These are phyloP conservation scores for Bellardia bayeri DNA, from an alignment of 2,888 invertebrate species.

Conservation along the genomic window DNA sequence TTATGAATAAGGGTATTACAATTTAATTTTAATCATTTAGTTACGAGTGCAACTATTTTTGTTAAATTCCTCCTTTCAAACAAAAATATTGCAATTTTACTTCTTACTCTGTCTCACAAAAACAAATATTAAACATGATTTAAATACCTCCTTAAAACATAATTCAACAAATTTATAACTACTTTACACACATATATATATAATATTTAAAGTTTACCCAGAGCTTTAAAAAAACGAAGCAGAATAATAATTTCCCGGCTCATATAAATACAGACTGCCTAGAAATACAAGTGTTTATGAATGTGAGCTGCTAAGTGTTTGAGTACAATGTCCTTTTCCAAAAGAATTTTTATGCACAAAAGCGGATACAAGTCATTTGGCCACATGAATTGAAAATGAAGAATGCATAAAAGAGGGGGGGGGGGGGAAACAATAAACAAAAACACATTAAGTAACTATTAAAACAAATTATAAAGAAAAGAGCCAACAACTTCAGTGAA, in stretches of 20 bases:
- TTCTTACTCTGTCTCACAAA: no score
- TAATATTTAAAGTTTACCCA: conserved; percentile 28
- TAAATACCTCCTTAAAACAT: conserved; percentile 47
- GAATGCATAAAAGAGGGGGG: not conserved
- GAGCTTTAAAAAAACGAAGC: not conserved
- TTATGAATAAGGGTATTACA: no score
- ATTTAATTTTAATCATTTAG: conserved; percentile 26
- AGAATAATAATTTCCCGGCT: not conserved
- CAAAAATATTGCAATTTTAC: not conserved
- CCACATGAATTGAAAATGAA: conserved; percentile 33
- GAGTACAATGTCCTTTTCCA: conserved; percentile 24
- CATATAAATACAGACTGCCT: not conserved
- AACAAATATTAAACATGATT: conserved; percentile 36
- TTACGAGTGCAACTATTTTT: conserved; percentile 4
- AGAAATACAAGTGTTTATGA: not conserved
- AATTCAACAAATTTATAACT: conserved; percentile 58
- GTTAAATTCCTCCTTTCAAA: not conserved
- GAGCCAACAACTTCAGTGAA: conserved; percentile 3
- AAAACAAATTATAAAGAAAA: not conserved
- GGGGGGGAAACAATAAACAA: conserved; percentile 39
- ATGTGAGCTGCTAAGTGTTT: not conserved
- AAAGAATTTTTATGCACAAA: conserved; percentile 14
- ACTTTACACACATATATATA: conserved; percentile 43
- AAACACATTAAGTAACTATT: conserved; percentile 60
- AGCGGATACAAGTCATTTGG: conserved; percentile 18